Percentiles rank a stretch among this genome's conserved stretches.
Evolutionary conservation across 2,888 invertebrate genomes (phyloP).

Genomic region (Labia minor): DNA sequence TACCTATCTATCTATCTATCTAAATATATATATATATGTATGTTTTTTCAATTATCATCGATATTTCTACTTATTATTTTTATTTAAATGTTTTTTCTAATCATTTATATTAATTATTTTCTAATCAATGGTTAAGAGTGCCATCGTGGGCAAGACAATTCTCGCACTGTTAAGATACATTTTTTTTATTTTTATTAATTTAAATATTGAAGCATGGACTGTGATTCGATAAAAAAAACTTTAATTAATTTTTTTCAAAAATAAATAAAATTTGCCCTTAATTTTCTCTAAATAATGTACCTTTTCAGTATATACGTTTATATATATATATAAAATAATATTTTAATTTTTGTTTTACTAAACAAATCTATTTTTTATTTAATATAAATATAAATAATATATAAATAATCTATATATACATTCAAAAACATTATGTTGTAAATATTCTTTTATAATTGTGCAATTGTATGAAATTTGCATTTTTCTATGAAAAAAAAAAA

Average conservation of each 20-base stretch:
- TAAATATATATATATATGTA: too few species aligned
- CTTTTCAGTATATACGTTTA: not conserved
- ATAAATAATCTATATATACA: not conserved
- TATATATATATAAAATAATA: not conserved
- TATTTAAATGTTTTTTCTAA: not conserved
- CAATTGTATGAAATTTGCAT: not conserved
- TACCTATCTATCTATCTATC: too few species aligned
- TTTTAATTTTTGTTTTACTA: not conserved
- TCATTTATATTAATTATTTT: not conserved
- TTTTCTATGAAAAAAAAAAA: constrained; percentile 4
- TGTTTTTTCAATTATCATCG: not conserved
- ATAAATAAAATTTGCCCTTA: not conserved
- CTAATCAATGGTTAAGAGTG: constrained; percentile 2
- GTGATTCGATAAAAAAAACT: not conserved
- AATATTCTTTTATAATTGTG: constrained; percentile 4
- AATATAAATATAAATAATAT: not conserved
- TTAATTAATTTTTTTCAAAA: not conserved
- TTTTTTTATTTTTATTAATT: not conserved
- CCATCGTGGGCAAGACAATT: not conserved
- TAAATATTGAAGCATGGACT: not conserved
- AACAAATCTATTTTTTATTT: constrained; percentile 13
- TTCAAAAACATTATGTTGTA: not conserved
- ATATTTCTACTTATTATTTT: not conserved
- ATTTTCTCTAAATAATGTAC: not conserved
- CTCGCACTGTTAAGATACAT: constrained; percentile 2